These are phyloP conservation scores for Cylindroiulus punctatus DNA, from an alignment of 2,888 invertebrate genomes.

Conservation along the genomic window DNA sequence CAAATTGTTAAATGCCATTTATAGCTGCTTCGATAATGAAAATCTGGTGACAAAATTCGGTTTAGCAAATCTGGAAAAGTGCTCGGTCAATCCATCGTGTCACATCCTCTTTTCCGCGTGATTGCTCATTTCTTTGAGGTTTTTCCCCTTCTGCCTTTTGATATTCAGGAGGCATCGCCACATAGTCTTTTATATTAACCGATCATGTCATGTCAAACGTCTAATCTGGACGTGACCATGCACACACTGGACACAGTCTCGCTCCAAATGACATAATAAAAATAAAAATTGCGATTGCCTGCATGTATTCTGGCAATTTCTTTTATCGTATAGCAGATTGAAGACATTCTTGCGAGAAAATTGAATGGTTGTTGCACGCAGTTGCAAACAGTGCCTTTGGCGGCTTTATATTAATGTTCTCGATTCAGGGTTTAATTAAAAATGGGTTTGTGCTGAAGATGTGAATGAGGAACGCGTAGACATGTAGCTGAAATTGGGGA, in stretches of 20 bases:
- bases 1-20: too few relatives aligned
- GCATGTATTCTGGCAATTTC: background rate
- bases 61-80: slow-evolving; percentile 15
- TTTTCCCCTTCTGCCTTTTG: slow-evolving; percentile 4
- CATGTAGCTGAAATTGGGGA: background rate
- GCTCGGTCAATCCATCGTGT: slow-evolving; percentile 17
- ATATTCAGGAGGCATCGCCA: slow-evolving; percentile 34
- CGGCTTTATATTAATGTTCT: background rate
- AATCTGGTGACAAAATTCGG: slow-evolving; percentile 35
- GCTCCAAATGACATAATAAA: background rate
- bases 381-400: background rate
- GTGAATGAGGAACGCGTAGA: background rate
- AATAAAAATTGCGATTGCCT: slow-evolving; percentile 2
- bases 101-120: slow-evolving; percentile 34
- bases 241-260: slow-evolving; percentile 33
- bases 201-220: slow-evolving; percentile 38
- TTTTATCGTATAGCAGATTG: background rate
- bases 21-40: background rate
- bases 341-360: background rate
- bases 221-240: slow-evolving; percentile 42
- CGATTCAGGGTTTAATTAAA: background rate
- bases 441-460: background rate
- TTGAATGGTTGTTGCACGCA: background rate
- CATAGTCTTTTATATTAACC: slow-evolving; percentile 6
- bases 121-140: slow-evolving; percentile 15